Conservation (phyloP, 2,113 vertebrate genomes). For the Oreocharis arfaki region DNA sequence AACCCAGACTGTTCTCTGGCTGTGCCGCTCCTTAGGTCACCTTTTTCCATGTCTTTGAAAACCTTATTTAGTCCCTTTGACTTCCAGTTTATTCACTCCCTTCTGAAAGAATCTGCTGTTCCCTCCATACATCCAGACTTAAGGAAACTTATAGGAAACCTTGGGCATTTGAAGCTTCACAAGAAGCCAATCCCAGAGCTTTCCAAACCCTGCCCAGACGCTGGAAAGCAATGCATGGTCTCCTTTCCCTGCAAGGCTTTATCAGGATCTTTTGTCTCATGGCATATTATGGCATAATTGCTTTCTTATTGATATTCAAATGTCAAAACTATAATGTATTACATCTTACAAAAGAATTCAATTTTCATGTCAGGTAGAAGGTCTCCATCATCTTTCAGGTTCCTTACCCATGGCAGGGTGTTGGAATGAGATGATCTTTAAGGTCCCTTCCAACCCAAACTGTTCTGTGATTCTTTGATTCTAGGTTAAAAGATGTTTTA, state of each 20-base stretch:
- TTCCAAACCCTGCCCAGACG: background rate
- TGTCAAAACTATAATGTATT: slow-evolving; percentile 24
- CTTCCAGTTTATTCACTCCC: background rate
- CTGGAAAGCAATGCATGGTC: background rate
- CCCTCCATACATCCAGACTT: background rate
- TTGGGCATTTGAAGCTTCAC: accelerated
- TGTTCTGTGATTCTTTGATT: background rate
- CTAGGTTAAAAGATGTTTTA: background rate
- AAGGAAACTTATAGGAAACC: background rate
- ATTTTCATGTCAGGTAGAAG: background rate
- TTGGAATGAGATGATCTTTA: background rate
- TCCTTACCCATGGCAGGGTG: background rate
- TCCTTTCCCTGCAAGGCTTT: background rate
- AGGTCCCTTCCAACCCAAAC: background rate
- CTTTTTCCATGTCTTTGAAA: background rate
- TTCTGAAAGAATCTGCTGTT: background rate
- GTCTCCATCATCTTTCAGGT: background rate
- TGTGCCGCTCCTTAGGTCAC: background rate
- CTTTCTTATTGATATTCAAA: slow-evolving; percentile 1
- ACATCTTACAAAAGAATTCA: background rate
- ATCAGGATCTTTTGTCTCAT: background rate
- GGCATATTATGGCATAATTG: background rate
- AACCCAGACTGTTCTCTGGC: background rate
- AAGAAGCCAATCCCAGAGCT: background rate
- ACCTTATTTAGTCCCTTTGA: background rate